Percentiles rank a stretch among this genome's conserved stretches.
Conservation (phyloP, 2,888 invertebrate genomes). For the Labia minor region DNA sequence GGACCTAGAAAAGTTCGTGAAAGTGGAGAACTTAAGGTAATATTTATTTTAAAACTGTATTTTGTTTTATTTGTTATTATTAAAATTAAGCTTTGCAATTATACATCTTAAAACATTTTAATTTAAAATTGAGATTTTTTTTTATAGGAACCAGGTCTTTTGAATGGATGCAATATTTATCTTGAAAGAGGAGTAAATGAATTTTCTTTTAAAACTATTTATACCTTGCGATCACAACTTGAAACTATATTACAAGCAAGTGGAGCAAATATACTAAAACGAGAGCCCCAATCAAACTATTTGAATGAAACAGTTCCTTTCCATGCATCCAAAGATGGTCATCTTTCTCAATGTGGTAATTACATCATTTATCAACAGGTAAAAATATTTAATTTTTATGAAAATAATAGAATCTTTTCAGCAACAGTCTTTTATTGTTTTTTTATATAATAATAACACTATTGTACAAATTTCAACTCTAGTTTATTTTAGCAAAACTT, state of each 20-base stretch:
- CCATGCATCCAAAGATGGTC: constrained; percentile 42
- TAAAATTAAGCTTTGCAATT: too few relatives aligned
- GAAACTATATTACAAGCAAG: constrained; percentile 42
- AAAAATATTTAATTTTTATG: too few relatives aligned
- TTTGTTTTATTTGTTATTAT: too few relatives aligned
- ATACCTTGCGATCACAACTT: background rate
- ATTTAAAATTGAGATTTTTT: constrained; percentile 40
- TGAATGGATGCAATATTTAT: constrained; percentile 55
- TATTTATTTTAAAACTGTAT: too few relatives aligned
- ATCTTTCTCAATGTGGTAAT: constrained; percentile 47
- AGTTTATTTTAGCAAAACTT: too few relatives aligned
- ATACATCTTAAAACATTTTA: too few relatives aligned
- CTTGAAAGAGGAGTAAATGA: constrained; percentile 30
- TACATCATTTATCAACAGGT: constrained; percentile 47
- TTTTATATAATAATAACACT: too few relatives aligned
- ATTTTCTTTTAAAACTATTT: background rate
- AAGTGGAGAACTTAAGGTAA: constrained; percentile 40
- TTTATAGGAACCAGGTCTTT: constrained; percentile 44
- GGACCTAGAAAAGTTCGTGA: constrained; percentile 41
- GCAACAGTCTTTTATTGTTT: too few relatives aligned
- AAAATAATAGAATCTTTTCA: too few relatives aligned
- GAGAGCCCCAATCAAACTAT: constrained; percentile 53
- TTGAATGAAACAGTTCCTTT: constrained; percentile 48
- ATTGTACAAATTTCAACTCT: too few relatives aligned
- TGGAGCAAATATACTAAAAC: constrained; percentile 46